Base-by-base conservation (phyloP, 1,140 invertebrate species). In the Cyphomyrmex costatus region DNA sequence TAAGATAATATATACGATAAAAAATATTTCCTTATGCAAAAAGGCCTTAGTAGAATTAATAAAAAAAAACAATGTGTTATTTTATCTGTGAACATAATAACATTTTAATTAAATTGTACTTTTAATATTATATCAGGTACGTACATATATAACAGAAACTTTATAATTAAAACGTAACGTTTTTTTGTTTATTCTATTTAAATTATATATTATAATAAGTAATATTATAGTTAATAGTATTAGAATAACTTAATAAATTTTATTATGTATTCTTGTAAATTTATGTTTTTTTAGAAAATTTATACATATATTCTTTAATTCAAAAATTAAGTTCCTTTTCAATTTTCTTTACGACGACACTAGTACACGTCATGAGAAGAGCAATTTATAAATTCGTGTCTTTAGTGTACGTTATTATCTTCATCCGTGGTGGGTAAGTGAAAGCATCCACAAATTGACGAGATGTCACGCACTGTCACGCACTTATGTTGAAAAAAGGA, bases 11-110 rank as follows among this genome's bases (percentile, higher is more conserved):
- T 58, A 65, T 53, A 71, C 5, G 12, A 61, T 89, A 89, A 58
- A 89, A 89, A 89, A 89, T 42, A 12, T 77, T 24, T 89, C 1
- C 16, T 82, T 82, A 76, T 58, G 61, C 42, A 71, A 56, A 71
- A 76, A 77, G 60, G 27, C 19, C 30, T 77, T 53, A 24, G 5
- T 89, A 73, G 49, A 88, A 86, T 82, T 71, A 56, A 27, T 63
- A 42, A 53, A 36, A 71, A 36, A 71, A 89, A 86, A 36, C n/a
- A 82, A 86, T 63, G 58, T 27, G 19, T 27, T 27, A 12, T 42
- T 42, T 3, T 51, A 3, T 42, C 21, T 58, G 21, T 79, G 36
- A 71, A 19, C 6, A 21, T 60, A 33, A 30, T 42, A 49, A 49
- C 14, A 58, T 61, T n/a, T n/a, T 14, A 83, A 74, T 16, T 33